A percentile compares a stretch with the other conserved stretches of the same genome.
Conservation (phyloP, 2,888 invertebrate species). For the Meteorus cinctellus region DNA sequence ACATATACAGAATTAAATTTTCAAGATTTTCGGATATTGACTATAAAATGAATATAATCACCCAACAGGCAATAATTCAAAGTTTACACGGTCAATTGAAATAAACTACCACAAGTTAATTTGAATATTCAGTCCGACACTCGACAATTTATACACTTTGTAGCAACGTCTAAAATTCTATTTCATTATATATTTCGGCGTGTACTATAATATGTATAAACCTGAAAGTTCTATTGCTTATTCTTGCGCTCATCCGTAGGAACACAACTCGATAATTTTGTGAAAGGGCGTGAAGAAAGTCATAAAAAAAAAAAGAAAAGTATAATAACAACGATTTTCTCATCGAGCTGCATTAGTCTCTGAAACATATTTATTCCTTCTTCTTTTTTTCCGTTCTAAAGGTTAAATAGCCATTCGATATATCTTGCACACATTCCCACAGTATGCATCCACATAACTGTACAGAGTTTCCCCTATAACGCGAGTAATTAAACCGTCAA, state of each 20-base stretch:
- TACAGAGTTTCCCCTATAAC: background rate
- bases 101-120: background rate
- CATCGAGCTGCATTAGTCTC: conserved; percentile 17
- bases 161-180: background rate
- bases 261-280: background rate
- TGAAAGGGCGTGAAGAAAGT: background rate
- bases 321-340: background rate
- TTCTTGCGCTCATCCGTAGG: background rate
- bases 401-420: background rate
- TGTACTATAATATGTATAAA: background rate
- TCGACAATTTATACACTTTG: background rate
- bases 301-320: background rate
- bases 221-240: background rate
- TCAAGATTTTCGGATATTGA: too few relatives aligned
- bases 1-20: too few relatives aligned
- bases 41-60: too few relatives aligned
- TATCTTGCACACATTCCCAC: background rate
- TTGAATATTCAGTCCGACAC: background rate
- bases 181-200: too few relatives aligned
- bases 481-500: conserved; percentile 32
- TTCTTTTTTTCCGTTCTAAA: background rate
- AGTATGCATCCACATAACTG: background rate
- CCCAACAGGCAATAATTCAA: background rate
- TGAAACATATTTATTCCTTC: background rate
- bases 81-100: conserved; percentile 1